Conservation (phyloP, 2,888 invertebrate species). For the Stenchaetothrips biformis region DNA sequence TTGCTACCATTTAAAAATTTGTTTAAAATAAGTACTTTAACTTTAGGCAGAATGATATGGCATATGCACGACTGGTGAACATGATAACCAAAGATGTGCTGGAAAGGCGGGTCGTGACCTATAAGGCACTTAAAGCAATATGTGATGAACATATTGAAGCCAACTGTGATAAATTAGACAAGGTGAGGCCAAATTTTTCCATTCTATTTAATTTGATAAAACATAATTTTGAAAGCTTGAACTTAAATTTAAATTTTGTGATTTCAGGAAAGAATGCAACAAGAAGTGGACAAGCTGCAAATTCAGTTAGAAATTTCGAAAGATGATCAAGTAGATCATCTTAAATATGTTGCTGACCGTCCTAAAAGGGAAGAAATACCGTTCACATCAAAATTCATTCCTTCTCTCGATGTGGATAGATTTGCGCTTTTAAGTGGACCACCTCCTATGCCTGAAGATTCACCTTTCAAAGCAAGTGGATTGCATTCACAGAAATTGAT, state of each 20-base stretch:
- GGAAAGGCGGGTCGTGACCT: conserved; percentile 50
- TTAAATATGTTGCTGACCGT: conserved; percentile 40
- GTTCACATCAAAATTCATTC: background rate
- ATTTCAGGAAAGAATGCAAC: conserved; percentile 47
- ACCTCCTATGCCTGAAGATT: background rate
- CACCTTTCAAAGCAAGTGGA: background rate
- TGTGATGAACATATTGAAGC: conserved; percentile 51
- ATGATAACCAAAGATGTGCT: conserved; percentile 56
- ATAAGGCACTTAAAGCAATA: conserved; percentile 50
- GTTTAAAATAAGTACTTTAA: background rate
- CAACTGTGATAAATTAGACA: conserved; percentile 47
- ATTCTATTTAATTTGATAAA: background rate
- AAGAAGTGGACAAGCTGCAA: conserved; percentile 47
- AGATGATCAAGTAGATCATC: conserved; percentile 42
- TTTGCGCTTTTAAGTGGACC: too few species aligned
- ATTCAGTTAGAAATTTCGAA: conserved; percentile 46
- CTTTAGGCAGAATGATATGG: conserved; percentile 40
- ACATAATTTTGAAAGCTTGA: conserved; percentile 16
- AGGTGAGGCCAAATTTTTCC: conserved; percentile 43
- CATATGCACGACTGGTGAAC: conserved; percentile 47
- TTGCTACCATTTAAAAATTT: background rate
- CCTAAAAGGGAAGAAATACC: background rate
- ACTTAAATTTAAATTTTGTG: conserved; percentile 26
- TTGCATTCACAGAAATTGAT: background rate
- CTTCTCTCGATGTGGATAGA: background rate